phyloP scores from a whole-genome alignment of 2,797 vertebrate genomes.

The Hippoglossus hippoglossus region DNA sequence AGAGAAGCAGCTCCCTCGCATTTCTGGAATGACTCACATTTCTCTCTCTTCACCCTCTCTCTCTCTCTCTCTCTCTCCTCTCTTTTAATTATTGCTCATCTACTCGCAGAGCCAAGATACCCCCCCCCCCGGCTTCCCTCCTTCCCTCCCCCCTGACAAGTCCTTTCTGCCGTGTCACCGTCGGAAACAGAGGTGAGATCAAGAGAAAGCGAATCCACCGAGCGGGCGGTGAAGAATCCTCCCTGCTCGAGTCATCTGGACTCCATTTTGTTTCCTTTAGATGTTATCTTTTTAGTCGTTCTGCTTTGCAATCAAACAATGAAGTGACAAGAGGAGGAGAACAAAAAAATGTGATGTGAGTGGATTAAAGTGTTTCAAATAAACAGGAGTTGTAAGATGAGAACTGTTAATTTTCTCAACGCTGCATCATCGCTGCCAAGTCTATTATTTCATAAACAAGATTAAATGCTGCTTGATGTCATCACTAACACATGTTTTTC shows the following conservation, averaged over 20 bases:
- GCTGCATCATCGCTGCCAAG: constrained; percentile 41
- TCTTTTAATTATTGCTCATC: constrained; percentile 72
- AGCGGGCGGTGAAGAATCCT: constrained; percentile 44
- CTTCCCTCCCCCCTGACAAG: not conserved
- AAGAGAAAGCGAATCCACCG: constrained; percentile 47
- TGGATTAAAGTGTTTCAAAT: constrained; percentile 58
- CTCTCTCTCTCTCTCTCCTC: constrained; percentile 27
- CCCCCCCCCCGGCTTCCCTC: constrained; percentile 2
- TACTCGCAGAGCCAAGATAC: constrained; percentile 51
- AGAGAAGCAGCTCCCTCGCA: constrained; percentile 82
- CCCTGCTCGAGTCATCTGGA: constrained; percentile 52
- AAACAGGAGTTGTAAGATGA: constrained; percentile 62
- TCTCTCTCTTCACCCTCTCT: constrained; percentile 59
- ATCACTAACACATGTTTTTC: constrained; percentile 48
- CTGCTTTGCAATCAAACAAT: constrained; percentile 61
- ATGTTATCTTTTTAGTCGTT: constrained; percentile 55
- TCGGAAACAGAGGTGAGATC: constrained; percentile 65
- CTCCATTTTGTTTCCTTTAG: constrained; percentile 66
- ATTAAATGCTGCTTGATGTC: constrained; percentile 59
- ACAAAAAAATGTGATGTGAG: too few species aligned
- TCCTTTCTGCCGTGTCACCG: constrained; percentile 55
- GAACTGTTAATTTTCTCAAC: constrained; percentile 55
- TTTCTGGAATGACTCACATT: constrained; percentile 89
- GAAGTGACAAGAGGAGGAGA: constrained; percentile 45
- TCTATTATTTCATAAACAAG: constrained; percentile 67